These are phyloP conservation scores for Stratiolaelaps scimitus DNA, from an alignment of 1,140 invertebrate genomes.

Conservation along the genomic window DNA sequence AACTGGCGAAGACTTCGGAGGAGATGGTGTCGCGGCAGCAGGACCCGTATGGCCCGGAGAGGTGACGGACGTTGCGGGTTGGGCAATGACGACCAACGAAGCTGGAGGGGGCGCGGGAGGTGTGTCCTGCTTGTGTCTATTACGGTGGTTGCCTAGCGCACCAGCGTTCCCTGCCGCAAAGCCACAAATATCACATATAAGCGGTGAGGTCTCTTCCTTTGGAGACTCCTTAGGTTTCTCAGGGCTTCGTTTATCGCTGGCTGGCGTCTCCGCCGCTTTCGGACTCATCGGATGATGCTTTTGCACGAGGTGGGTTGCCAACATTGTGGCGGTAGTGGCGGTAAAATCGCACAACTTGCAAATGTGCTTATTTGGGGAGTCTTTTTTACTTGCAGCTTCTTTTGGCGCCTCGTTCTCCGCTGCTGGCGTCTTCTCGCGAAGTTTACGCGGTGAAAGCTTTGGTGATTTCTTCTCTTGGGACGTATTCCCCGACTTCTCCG, in stretches of 20 bases:
- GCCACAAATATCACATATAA: slow-evolving; percentile 15
- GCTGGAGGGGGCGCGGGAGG: no score
- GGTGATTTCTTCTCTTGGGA: no score
- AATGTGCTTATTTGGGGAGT: not conserved
- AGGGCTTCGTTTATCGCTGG: not conserved
- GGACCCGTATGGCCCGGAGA: no score
- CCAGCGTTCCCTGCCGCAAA: not conserved
- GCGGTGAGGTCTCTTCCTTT: not conserved
- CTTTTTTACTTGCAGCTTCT: no score
- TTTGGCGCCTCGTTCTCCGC: no score
- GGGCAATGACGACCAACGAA: no score
- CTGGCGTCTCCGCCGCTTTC: not conserved
- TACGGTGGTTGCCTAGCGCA: slow-evolving; percentile 7
- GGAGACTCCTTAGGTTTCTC: not conserved
- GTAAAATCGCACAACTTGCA: slow-evolving; percentile 19
- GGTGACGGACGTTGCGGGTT: no score
- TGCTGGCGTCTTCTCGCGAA: no score
- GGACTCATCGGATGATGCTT: slow-evolving; percentile 7
- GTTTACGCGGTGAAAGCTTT: no score
- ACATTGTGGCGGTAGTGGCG: not conserved
- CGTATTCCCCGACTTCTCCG: no score
- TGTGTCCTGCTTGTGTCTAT: not conserved
- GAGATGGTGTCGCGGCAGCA: no score
- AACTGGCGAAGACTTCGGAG: no score
- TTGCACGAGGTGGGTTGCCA: slow-evolving; percentile 10